phyloP scores from a whole-genome alignment of 2,113 vertebrate species.

The Anarhynchus alexandrinus region DNA sequence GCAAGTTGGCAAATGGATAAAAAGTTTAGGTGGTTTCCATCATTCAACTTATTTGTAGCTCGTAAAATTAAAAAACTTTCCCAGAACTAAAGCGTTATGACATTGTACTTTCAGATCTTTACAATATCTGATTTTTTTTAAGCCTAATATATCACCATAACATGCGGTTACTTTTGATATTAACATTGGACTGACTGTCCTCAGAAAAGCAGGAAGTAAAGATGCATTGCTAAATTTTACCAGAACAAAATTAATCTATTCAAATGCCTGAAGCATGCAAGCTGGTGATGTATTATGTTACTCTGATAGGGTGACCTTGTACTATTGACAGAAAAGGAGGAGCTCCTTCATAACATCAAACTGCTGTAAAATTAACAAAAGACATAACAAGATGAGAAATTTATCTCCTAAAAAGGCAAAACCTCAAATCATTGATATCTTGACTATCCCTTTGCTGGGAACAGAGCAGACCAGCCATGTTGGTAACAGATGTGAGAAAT shows the following conservation, averaged over 20 bases:
- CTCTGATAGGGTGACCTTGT: background rate
- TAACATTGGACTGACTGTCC: background rate
- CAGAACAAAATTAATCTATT: background rate
- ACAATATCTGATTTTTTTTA: background rate
- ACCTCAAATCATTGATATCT: slow-evolving; percentile 13
- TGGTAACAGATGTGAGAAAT: slow-evolving; percentile 24
- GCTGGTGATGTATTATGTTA: background rate
- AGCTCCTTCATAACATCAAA: background rate
- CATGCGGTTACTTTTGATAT: background rate
- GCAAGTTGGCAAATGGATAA: background rate
- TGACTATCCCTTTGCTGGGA: background rate
- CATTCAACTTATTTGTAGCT: background rate
- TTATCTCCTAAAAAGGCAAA: background rate
- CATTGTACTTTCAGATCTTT: background rate
- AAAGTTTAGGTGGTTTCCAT: background rate
- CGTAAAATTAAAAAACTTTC: background rate
- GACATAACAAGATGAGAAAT: slow-evolving; percentile 6
- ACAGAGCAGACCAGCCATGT: background rate
- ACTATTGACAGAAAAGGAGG: background rate
- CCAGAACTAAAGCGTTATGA: background rate
- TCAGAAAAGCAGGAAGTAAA: background rate
- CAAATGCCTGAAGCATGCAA: background rate
- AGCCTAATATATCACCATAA: background rate
- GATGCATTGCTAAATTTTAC: background rate
- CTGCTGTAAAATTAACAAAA: slow-evolving; percentile 15